Evolutionary conservation across 1,140 invertebrate species (phyloP).

Genomic region (Tetranychus cinnabarinus): DNA sequence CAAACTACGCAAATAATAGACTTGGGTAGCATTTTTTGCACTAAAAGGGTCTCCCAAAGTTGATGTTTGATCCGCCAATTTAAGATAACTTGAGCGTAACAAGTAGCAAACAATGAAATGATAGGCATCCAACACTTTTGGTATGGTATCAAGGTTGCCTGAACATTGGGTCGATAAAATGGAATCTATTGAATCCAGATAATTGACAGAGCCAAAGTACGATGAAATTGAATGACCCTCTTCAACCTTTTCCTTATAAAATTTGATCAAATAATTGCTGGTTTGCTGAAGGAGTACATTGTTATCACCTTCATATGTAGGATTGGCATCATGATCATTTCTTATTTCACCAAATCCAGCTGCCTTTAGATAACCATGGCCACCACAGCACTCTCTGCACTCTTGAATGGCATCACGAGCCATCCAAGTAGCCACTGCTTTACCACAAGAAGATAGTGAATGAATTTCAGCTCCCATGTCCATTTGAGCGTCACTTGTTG

Average conservation of each 20-base stretch:
- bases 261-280: conserved; percentile 57
- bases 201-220: conserved; percentile 36
- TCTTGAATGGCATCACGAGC: conserved; percentile 65
- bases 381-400: conserved; percentile 65
- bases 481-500: conserved; percentile 20
- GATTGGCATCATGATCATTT: conserved; percentile 68
- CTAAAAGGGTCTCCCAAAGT: conserved; percentile 39
- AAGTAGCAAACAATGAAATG: conserved; percentile 56
- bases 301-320: conserved; percentile 89
- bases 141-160: conserved; percentile 24
- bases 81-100: conserved; percentile 34
- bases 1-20: conserved; percentile 49
- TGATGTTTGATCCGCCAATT: conserved; percentile 25
- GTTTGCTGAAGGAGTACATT: conserved; percentile 83
- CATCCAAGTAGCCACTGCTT: conserved; percentile 63
- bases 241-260: conserved; percentile 17
- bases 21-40: conserved; percentile 52
- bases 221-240: conserved; percentile 15
- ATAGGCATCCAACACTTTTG: conserved; percentile 38
- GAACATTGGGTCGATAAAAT: conserved; percentile 17
- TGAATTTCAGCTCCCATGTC: conserved; percentile 63
- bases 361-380: conserved; percentile 35
- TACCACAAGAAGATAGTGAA: conserved; percentile 59
- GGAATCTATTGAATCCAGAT: conserved; percentile 26
- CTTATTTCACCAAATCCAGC: conserved; percentile 54